Evolutionary conservation across 1,140 invertebrate species (phyloP), one percentile per base, ranked within the genome.

Genomic region (Orius laevigatus): DNA sequence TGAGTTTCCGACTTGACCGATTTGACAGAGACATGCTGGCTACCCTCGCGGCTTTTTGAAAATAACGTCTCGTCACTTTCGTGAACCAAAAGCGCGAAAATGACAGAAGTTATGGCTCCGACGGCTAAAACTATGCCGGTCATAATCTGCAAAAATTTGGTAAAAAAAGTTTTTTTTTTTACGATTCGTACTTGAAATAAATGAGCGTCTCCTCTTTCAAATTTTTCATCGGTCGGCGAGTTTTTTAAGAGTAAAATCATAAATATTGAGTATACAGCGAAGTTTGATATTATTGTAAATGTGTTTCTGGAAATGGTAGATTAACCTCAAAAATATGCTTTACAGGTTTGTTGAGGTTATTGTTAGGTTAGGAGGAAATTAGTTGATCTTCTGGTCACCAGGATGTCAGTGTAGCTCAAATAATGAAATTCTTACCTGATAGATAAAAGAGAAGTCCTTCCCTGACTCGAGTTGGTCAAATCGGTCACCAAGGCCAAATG

Each of bases 401-500:
- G 12, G 6, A 40, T 40, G n/a, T 40, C n/a, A 5, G 38, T 34
- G n/a, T 34, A 34, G n/a, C 33, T 6, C 33, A 34, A 34, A 34
- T 34, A n/a, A 34, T 34, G 33, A 34, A 8, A 53, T 48, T 49
- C 25, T 48, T 65, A 88, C 84, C 89, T 79, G 11, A 85, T 74
- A 14, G 88, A 81, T 49, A 87, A 86, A 2, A 95, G 70, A 61
- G 81, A 78, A 8, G 88, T 89, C 51, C 89, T 70, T 58, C 89
- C 79, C 55, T 82, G 73, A 57, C 84, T 73, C 57, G 75, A 74
- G 5, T 75, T 72, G 15, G 80, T 76, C 16, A 84, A 63, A 60
- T 84, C 80, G n/a, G 81, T 75, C 54, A 85, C 79, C 14, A 84
- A 63, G 2, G 90, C 84, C 36, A 97, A 69, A 67, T 97, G 92